Evolutionary conservation across 1,140 invertebrate species (phyloP), one percentile per base, ranked within the genome.

Genomic region (Heliconius eleuchia): DNA sequence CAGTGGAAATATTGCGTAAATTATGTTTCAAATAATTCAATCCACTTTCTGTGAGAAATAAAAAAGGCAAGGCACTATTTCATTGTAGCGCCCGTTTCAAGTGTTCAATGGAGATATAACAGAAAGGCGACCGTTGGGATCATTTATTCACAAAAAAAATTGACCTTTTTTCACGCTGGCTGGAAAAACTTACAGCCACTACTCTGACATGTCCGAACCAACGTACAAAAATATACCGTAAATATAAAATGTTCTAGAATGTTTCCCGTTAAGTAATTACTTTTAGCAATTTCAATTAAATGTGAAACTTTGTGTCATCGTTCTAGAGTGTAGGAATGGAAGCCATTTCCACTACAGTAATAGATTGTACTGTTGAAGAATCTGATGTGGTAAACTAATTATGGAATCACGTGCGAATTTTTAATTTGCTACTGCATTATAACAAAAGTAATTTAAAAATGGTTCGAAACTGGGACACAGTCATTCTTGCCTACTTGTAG

Each of bases 121-220:
- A 82, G 82, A 84, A 80, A 80, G 74, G 60, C 85, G 85, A 88
- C 91, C 91, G 91, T 91, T 88, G 80, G 82, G 84, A 73, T 84
- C 86, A 83, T 87, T 85, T 85, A 88, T 88, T 86, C 85, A 83
- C 60, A 82, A 79, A 85, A 87, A 85, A 86, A 87, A 82, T 84
- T 87, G 85, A 81, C 88, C 86, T 81, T 81, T 84, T 82, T 82
- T 85, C 70, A 86, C 85, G 85, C 85, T 84, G 76, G 81, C 52
- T 37, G 34, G 34, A 37, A 52, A 73, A 82, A 77, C 83, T 80
- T 79, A 77, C 71, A 80, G 74, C 13, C 42, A 76, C 37, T 76
- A 80, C 42, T 27, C 72, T 79, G 78, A 77, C 78, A 75, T 66
- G 23, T 66, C 23, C 74, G 73, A 82, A 73, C 72, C 66, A 80